A percentile compares a stretch with the other conserved stretches of the same genome.
phyloP scores from a whole-genome alignment of 2,797 vertebrate genomes.

The Melanotaenia nigrans region DNA sequence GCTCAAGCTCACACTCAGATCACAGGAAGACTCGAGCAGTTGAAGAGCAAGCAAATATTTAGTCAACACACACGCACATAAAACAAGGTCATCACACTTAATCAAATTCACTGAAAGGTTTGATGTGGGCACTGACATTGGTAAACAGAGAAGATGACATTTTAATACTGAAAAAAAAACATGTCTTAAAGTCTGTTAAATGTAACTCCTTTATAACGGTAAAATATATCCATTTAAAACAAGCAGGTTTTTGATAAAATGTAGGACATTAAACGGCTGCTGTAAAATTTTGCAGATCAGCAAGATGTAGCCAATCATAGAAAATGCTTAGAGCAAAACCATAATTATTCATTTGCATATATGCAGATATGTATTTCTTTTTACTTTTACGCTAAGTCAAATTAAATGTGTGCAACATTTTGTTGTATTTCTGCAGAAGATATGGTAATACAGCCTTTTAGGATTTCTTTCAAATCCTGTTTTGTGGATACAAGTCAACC shows the following conservation, averaged over 20 bases:
- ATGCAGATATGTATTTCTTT: neutral
- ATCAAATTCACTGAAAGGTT: constrained; percentile 24
- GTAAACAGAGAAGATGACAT: constrained; percentile 6
- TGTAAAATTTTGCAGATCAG: constrained; percentile 11
- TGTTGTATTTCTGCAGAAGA: neutral
- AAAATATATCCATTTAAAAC: neutral
- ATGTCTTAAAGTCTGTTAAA: neutral
- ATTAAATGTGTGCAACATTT: constrained; percentile 1
- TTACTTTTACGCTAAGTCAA: neutral
- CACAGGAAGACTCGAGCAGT: constrained; percentile 42
- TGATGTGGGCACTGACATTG: neutral
- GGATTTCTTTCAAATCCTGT: neutral
- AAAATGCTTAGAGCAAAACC: neutral
- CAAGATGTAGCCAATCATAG: neutral
- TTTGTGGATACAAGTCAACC: neutral
- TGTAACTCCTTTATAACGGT: neutral
- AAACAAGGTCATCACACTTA: constrained; percentile 35
- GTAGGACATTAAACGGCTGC: neutral
- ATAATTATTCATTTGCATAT: neutral
- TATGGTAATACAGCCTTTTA: neutral
- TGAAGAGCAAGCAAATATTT: constrained; percentile 54
- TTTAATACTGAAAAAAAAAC: constrained; percentile 4
- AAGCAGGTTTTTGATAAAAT: neutral
- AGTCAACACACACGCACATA: neutral
- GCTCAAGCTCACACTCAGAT: constrained; percentile 52